Base-by-base conservation (phyloP, 2,888 invertebrate species). In the Idaea biselata region DNA sequence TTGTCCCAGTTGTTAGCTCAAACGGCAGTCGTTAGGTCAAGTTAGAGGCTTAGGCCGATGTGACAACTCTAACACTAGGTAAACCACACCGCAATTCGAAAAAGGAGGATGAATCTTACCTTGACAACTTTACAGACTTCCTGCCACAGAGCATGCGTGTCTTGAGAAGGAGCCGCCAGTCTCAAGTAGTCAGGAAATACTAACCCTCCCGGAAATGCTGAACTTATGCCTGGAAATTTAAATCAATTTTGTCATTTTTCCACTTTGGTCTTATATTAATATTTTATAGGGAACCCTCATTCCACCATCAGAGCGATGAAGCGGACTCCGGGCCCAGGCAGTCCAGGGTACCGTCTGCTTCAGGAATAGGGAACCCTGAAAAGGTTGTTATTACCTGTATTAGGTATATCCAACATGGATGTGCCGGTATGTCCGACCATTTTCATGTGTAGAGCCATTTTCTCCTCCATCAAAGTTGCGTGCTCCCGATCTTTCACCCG, bases 401-500 rank as follows among this genome's bases (percentile, higher is more conserved):
- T 79, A 6, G 88, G 86, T 62, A 87, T 78, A 54, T 88, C 88
- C 55, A 91, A 68, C 14, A 85, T 81, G 0, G 87, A 83, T 1
- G 83, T 76, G n/a, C 90, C 89, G 0, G 95, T 94, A n/a, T 95
- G 94, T 1, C 95, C 95, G 58, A 96, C 92, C 77, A 97, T 93
- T 76, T 95, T 96, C 84, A 97, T 93, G 77, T 98, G 97, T 58
- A 98, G 83, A 59, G 95, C 94, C 93, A 97, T 97, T 83, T 98
- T 98, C 78, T 98, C 97, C 82, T 98, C 98, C 59, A 98, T 93
- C 58, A 97, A 89, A 18, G 95, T 90, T 16, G 97, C 97, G 78
- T 98, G 97, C 78, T 97, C 97, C 55, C 96, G 94, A 83, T 98
- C 98, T 83, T 98, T 98, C 73, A 96, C 95, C 61, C 97, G 94